Evolutionary conservation across 1,140 invertebrate genomes (phyloP).

Genomic region (Vollenhovia emeryi): DNA sequence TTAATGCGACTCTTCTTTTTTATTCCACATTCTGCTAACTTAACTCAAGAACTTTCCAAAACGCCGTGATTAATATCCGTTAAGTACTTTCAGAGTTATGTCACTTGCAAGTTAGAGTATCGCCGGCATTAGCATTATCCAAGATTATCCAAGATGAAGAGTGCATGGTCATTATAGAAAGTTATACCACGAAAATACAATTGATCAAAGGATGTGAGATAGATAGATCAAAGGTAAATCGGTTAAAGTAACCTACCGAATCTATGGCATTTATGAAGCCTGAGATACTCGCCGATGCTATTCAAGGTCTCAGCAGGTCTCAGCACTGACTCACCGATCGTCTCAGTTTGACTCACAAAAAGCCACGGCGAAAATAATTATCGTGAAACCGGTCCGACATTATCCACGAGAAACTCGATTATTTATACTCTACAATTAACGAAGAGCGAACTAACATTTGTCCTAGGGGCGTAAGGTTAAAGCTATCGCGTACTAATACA

Average conservation of each 20-base stretch:
- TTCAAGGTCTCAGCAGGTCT: constrained; percentile 39
- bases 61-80: too few relatives aligned
- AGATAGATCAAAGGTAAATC: not conserved
- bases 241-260: constrained; percentile 28
- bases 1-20: too few relatives aligned
- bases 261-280: not conserved
- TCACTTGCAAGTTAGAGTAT: too few relatives aligned
- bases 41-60: too few relatives aligned
- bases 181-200: too few relatives aligned
- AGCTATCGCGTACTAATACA: not conserved
- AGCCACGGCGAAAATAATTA: constrained; percentile 27
- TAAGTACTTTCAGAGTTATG: too few relatives aligned
- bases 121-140: too few relatives aligned
- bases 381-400: constrained; percentile 9
- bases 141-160: too few relatives aligned
- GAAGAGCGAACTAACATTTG: not conserved
- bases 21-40: too few relatives aligned
- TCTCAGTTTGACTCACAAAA: constrained; percentile 43
- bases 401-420: constrained; percentile 11
- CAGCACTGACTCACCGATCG: constrained; percentile 42
- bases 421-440: constrained; percentile 17
- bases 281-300: not conserved
- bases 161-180: too few relatives aligned
- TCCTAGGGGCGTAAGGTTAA: not conserved
- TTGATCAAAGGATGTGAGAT: not conserved